These are phyloP conservation scores for Stenotaenia linearis DNA, from an alignment of 2,888 invertebrate species.

Conservation along the genomic window DNA sequence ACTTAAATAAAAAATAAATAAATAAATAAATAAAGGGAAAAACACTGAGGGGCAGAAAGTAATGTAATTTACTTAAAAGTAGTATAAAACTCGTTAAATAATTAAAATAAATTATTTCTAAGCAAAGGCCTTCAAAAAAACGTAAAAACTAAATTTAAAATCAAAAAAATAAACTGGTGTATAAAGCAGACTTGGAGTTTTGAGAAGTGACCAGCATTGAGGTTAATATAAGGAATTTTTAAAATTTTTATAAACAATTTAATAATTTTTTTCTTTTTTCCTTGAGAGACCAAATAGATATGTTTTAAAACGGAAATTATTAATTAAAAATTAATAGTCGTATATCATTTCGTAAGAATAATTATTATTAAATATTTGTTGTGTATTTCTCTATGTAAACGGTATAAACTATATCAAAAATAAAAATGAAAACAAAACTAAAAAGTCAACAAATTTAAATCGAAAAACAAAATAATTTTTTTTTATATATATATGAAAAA, in stretches of 20 bases:
- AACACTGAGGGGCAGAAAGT: background rate
- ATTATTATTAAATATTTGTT: conserved; percentile 17
- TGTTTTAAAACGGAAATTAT: background rate
- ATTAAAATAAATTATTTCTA: background rate
- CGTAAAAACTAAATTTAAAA: conserved; percentile 4
- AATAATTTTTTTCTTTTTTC: background rate
- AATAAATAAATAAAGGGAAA: background rate
- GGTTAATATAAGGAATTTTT: background rate
- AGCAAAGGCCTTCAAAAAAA: conserved; percentile 1
- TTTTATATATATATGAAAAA: conserved; percentile 17
- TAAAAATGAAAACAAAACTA: background rate
- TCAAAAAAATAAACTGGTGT: background rate
- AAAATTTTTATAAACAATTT: background rate
- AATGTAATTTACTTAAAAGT: background rate
- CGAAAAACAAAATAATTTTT: conserved; percentile 1
- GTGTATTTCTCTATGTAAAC: conserved; percentile 26
- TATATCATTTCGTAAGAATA: background rate
- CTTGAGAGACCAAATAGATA: background rate
- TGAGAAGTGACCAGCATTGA: conserved; percentile 24
- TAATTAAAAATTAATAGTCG: background rate
- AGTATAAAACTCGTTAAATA: background rate
- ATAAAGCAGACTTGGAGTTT: conserved; percentile 17
- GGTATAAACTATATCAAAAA: conserved; percentile 24
- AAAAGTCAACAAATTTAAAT: background rate
- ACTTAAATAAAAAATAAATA: background rate